Conservation (phyloP, 2,113 vertebrate species). For the Tachysurus vachellii region DNA sequence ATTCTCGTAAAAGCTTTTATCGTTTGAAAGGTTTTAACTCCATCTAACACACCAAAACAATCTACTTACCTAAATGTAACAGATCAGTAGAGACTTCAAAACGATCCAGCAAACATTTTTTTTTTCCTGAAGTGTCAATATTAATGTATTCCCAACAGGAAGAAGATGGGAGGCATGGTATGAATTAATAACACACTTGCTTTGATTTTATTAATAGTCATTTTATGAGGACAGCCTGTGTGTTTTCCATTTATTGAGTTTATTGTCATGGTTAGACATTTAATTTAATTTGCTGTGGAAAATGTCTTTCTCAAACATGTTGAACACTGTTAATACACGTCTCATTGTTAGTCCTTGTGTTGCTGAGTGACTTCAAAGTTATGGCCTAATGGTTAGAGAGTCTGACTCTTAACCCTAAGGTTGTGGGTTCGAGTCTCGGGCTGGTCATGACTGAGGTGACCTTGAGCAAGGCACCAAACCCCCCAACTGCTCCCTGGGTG, state of each 20-base stretch:
- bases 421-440: too few relatives aligned
- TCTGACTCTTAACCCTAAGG: too few relatives aligned
- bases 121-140: slow-evolving; percentile 48
- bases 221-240: slow-evolving; percentile 56
- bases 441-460: too few relatives aligned
- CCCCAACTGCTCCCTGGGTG: too few relatives aligned
- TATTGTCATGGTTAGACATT: slow-evolving; percentile 64
- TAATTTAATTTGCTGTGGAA: slow-evolving; percentile 74
- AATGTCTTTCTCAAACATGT: slow-evolving; percentile 63
- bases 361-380: slow-evolving; percentile 64
- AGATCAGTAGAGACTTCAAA: slow-evolving; percentile 60
- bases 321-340: slow-evolving; percentile 67
- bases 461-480: too few relatives aligned
- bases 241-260: slow-evolving; percentile 45
- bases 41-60: background rate
- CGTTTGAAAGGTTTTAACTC: background rate
- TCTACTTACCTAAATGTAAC: slow-evolving; percentile 57
- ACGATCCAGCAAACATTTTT: slow-evolving; percentile 63
- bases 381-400: too few relatives aligned
- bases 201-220: slow-evolving; percentile 64
- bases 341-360: slow-evolving; percentile 65
- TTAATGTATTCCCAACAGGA: slow-evolving; percentile 54
- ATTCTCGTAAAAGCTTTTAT: background rate
- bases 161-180: slow-evolving; percentile 14
- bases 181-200: slow-evolving; percentile 32